Evolutionary conservation across 2,797 vertebrate species (phyloP), one percentile per base, ranked within the genome.

Genomic region (Glossophaga mutica): DNA sequence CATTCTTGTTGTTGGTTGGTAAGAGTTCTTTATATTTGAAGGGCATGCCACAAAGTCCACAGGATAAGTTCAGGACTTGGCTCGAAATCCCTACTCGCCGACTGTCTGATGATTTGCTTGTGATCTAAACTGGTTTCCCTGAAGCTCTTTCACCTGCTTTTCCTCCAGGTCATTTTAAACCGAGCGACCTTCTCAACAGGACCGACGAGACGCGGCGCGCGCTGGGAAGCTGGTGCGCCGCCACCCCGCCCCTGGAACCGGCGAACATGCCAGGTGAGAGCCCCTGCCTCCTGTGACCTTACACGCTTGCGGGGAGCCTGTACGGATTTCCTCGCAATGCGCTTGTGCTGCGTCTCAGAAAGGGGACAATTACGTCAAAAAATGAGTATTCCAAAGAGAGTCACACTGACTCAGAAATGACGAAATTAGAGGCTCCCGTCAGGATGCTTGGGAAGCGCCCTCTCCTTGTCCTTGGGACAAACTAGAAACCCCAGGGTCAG

Each of bases 241-340:
- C 12, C 4, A 1, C 16, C 21, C n/a, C 9, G 74, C 68, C 21
- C 1, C 9, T 0, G 4, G 90, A 39, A 1, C 39, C 9, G 2
- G 14, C 26, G 0, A 8, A 1, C 3, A 92, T 82, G 93, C 15
- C 74, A 95, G 96, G 97, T 97, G 78, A 97, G 96, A 19, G 32
- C 7, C 48, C 18, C 1, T 5, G 12, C 21, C 37, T 12, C 62
- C 39, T 44, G 12, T 6, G 26, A 6, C 42, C 21, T 2, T 2
- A 5, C 14, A 14, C 44, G 0, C 4, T 22, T 0, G 6, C 14
- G 42, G 57, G 39, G 29, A 59, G 34, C 5, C 46, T 0, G 0
- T 1, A 1, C 16, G 71, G 44, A 10, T 12, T 2, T 18, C 26
- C 22, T 71, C 24, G 0, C 14, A 5, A 14, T 2, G 14, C 2